phyloP scores from a whole-genome alignment of 1,140 invertebrate genomes.

The Temnothorax curvispinosus region DNA sequence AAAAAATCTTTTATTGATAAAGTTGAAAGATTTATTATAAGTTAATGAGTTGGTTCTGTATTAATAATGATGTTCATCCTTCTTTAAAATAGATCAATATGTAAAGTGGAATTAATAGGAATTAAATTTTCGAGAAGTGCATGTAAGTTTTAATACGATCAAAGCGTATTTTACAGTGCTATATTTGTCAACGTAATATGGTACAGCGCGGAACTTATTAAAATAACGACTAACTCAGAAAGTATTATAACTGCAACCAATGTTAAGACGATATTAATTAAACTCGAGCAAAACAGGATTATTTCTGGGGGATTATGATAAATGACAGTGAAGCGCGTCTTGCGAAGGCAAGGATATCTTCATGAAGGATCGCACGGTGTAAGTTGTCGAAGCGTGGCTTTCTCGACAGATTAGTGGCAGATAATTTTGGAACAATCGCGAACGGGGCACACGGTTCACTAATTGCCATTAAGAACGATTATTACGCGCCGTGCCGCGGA shows the following conservation, averaged over 20 bases:
- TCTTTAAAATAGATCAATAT: neutral
- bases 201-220: neutral
- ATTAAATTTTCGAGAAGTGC: neutral
- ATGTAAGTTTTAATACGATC: neutral
- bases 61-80: neutral
- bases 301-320: neutral
- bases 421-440: constrained; percentile 37
- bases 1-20: neutral
- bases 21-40: neutral
- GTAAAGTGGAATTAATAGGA: too few relatives aligned
- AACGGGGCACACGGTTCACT: constrained; percentile 13
- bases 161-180: neutral
- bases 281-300: neutral
- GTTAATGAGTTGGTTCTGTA: neutral
- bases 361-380: neutral
- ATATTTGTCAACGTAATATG: neutral
- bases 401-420: neutral
- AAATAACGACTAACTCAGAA: neutral
- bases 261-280: constrained; percentile 30
- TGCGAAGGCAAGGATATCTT: neutral
- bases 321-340: neutral
- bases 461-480: constrained; percentile 39
- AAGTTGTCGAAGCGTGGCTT: constrained; percentile 15
- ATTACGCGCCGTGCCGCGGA: neutral
- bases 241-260: neutral